Conservation (phyloP, 1,140 invertebrate genomes). For the Caenorhabditis brenneri region DNA sequence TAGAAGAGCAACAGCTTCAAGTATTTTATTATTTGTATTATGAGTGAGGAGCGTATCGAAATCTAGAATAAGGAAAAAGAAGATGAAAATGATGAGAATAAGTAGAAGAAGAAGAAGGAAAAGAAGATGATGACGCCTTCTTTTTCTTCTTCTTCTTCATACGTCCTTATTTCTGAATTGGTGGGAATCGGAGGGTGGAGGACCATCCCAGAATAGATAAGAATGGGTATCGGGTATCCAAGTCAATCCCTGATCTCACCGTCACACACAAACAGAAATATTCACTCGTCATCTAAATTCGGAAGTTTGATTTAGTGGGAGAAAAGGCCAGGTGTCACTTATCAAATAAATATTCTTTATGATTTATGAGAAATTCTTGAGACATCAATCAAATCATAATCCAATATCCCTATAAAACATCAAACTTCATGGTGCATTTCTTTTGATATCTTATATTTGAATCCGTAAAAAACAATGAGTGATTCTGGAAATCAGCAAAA, state of each 20-base stretch:
- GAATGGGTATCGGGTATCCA: background rate
- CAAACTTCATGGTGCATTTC: background rate
- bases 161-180: background rate
- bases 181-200: constrained; percentile 10
- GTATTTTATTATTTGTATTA: constrained; percentile 12
- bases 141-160: background rate
- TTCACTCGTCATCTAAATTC: background rate
- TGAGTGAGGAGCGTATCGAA: background rate
- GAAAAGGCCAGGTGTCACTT: background rate
- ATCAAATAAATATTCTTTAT: background rate
- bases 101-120: background rate
- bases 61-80: background rate
- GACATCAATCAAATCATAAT: constrained; percentile 30
- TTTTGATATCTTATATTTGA: no score
- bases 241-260: constrained; percentile 3
- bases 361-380: no score
- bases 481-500: no score
- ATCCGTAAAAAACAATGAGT: no score
- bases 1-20: background rate
- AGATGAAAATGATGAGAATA: no score
- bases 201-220: constrained; percentile 3
- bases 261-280: background rate
- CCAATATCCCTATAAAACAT: background rate
- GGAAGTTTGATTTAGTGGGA: background rate
- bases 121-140: constrained; percentile 25